These are phyloP conservation scores for Drusus annulatus DNA, from an alignment of 1,140 invertebrate species.

Conservation along the genomic window DNA sequence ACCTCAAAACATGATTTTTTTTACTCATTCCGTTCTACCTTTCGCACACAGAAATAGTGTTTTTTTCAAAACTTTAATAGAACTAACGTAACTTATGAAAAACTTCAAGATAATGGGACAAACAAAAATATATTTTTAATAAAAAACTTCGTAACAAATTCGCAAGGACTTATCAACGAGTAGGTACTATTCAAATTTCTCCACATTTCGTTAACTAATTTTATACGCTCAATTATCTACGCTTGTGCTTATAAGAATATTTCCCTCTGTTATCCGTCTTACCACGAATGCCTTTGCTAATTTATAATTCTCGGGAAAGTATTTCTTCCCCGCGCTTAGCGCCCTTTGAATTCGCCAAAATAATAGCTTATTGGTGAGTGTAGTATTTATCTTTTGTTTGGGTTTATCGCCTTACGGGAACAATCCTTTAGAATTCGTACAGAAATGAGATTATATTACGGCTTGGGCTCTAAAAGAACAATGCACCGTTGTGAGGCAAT, in stretches of 20 bases:
- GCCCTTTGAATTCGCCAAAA: neutral
- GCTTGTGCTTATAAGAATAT: neutral
- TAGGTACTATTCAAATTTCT: no score
- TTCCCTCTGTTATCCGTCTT: neutral
- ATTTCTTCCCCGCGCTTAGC: neutral
- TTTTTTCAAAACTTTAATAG: no score
- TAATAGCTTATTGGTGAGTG: neutral
- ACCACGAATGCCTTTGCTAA: neutral
- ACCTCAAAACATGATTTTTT: no score
- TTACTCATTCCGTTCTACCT: no score
- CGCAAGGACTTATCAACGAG: no score
- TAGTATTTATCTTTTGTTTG: neutral
- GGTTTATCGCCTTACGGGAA: slow-evolving; percentile 1
- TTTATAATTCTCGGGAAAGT: neutral
- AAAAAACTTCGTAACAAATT: no score
- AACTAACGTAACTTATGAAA: no score
- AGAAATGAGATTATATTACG: neutral
- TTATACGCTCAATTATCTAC: no score
- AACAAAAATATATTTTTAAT: no score
- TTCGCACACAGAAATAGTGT: no score
- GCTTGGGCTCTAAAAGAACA: neutral
- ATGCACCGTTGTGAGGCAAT: neutral
- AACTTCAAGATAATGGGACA: no score
- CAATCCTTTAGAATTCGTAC: slow-evolving; percentile 7
- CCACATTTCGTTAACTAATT: no score